Evolutionary conservation across 64 coral and sea anemone genomes (phyloP).

Genomic region (Stylophora pistillata): DNA sequence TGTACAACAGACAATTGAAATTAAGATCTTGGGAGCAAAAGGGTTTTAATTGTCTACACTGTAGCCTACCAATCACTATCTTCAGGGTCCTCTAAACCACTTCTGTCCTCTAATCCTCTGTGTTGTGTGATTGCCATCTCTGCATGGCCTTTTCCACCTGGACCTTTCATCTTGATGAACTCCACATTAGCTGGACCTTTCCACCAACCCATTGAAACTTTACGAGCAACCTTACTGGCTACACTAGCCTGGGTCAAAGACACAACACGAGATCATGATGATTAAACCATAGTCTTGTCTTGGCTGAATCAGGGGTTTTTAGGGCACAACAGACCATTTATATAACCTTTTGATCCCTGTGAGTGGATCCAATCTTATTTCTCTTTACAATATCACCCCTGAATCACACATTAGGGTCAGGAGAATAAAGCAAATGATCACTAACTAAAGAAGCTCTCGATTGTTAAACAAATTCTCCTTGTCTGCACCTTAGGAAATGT

Average conservation of each 20-base stretch:
- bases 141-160: slow-evolving; percentile 85
- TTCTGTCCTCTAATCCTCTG: not conserved
- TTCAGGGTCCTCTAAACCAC: not conserved
- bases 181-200: slow-evolving; percentile 80
- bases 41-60: not conserved
- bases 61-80: slow-evolving; percentile 14
- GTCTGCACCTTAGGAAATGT: too few relatives aligned
- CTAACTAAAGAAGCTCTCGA: not conserved
- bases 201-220: slow-evolving; percentile 95
- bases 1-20: too few relatives aligned
- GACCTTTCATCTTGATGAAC: slow-evolving; percentile 95
- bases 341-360: too few relatives aligned
- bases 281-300: not conserved
- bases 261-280: not conserved
- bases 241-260: slow-evolving; percentile 62
- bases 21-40: too few relatives aligned
- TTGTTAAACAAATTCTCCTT: too few relatives aligned
- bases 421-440: not conserved
- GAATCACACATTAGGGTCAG: not conserved
- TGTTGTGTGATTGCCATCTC: slow-evolving; percentile 82
- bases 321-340: too few relatives aligned
- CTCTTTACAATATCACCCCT: too few relatives aligned
- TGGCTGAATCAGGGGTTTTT: too few relatives aligned
- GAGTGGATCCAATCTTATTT: too few relatives aligned
- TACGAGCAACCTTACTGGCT: slow-evolving; percentile 90